Conservation (phyloP, 2,113 vertebrate genomes). For the Isurus oxyrinchus region DNA sequence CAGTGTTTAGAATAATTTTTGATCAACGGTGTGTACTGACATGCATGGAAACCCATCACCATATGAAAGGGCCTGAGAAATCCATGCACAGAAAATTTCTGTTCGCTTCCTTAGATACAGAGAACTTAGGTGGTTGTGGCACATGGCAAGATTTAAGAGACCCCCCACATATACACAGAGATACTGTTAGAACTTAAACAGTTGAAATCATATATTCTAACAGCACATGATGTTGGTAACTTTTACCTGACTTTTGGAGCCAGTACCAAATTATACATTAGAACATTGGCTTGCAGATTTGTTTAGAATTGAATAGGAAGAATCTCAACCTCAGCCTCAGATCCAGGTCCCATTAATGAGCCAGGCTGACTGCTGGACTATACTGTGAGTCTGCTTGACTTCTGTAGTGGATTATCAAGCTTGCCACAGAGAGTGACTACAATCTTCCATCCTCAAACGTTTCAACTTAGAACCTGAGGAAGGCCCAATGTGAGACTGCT, state of each 20-base stretch:
- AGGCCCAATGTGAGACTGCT: background rate
- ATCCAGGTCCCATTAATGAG: too few relatives aligned
- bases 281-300: too few relatives aligned
- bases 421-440: too few relatives aligned
- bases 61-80: background rate
- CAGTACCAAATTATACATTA: background rate
- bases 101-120: background rate
- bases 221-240: background rate
- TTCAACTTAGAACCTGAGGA: background rate
- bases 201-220: background rate
- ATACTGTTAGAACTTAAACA: background rate
- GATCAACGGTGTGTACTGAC: too few relatives aligned
- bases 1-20: too few relatives aligned
- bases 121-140: background rate
- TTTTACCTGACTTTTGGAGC: background rate
- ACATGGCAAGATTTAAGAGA: background rate
- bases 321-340: too few relatives aligned
- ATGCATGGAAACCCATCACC: background rate
- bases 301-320: too few relatives aligned
- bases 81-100: background rate
- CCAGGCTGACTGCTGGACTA: too few relatives aligned
- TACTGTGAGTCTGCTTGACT: too few relatives aligned
- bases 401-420: too few relatives aligned
- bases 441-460: too few relatives aligned
- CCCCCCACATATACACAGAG: background rate